A percentile compares a stretch with the other conserved stretches of the same genome.
phyloP scores from a whole-genome alignment of 2,797 vertebrate species.

The Lutjanus campechanus region DNA sequence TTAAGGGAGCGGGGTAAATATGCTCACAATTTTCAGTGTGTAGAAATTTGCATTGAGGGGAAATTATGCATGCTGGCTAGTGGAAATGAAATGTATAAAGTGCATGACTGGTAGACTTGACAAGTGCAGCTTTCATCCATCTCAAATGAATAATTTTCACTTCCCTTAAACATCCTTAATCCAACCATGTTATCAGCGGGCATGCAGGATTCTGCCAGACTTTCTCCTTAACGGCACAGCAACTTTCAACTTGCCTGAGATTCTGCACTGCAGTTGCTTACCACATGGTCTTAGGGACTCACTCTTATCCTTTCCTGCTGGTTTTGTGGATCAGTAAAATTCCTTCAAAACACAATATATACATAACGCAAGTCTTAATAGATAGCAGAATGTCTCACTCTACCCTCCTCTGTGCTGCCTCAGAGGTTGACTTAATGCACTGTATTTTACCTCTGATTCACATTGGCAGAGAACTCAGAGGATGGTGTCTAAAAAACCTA shows the following conservation, averaged over 20 bases:
- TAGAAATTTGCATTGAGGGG: slow-evolving; percentile 87
- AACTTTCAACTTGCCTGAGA: slow-evolving; percentile 85
- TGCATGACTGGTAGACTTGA: slow-evolving; percentile 89
- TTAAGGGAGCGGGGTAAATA: slow-evolving; percentile 81
- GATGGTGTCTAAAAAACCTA: slow-evolving; percentile 73
- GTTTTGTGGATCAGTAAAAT: slow-evolving; percentile 88
- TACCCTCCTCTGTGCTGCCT: slow-evolving; percentile 80
- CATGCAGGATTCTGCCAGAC: slow-evolving; percentile 87
- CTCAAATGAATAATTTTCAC: slow-evolving; percentile 91
- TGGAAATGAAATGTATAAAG: slow-evolving; percentile 89
- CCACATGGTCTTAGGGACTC: slow-evolving; percentile 82
- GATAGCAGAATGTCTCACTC: slow-evolving; percentile 85
- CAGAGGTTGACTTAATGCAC: slow-evolving; percentile 82
- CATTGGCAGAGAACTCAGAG: slow-evolving; percentile 75
- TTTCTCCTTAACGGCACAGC: slow-evolving; percentile 82
- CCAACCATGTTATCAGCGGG: slow-evolving; percentile 89
- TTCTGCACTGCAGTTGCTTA: slow-evolving; percentile 82
- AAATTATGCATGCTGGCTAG: slow-evolving; percentile 87
- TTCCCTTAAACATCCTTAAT: slow-evolving; percentile 90
- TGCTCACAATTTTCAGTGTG: slow-evolving; percentile 81
- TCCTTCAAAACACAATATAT: slow-evolving; percentile 86
- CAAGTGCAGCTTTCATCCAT: slow-evolving; percentile 90
- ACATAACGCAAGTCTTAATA: slow-evolving; percentile 83
- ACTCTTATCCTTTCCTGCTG: slow-evolving; percentile 83
- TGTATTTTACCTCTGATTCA: slow-evolving; percentile 84